These are phyloP conservation scores for Coregonus clupeaformis DNA, from an alignment of 2,113 vertebrate species.

Conservation along the genomic window DNA sequence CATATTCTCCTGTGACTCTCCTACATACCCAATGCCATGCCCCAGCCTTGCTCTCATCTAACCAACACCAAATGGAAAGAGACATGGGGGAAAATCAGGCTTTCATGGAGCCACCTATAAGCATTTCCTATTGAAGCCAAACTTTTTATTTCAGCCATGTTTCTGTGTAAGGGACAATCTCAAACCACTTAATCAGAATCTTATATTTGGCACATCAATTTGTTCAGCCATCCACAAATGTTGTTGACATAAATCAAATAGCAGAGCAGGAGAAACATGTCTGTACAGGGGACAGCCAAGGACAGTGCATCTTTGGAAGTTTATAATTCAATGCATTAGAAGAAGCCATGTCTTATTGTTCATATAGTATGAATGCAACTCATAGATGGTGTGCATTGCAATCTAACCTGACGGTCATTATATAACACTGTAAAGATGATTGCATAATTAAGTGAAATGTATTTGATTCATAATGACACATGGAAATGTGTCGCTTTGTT, in stretches of 20 bases:
- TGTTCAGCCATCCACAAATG: background rate
- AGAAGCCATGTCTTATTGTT: background rate
- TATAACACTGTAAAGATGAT: constrained; percentile 20
- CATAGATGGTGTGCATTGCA: background rate
- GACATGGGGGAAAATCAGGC: too few relatives aligned
- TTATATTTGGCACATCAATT: too few relatives aligned
- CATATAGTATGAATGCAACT: too few relatives aligned
- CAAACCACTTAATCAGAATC: too few relatives aligned
- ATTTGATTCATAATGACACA: constrained; percentile 36
- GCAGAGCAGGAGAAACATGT: background rate
- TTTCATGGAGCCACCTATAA: background rate
- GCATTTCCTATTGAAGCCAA: background rate
- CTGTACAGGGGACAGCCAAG: background rate
- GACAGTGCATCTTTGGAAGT: background rate
- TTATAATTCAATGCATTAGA: background rate
- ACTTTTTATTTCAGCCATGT: too few relatives aligned
- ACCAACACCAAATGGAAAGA: background rate
- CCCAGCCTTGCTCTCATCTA: constrained; percentile 11
- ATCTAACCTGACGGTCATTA: constrained; percentile 1
- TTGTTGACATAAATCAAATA: background rate
- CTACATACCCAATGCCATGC: background rate
- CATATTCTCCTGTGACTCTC: constrained; percentile 35
- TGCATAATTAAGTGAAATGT: constrained; percentile 37
- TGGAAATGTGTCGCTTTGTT: constrained; percentile 34
- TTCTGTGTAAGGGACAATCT: too few relatives aligned